A percentile compares a stretch with the other conserved stretches of the same genome.
Evolutionary conservation across 2,113 vertebrate species (phyloP).

Genomic region (Aphyosemion australe): DNA sequence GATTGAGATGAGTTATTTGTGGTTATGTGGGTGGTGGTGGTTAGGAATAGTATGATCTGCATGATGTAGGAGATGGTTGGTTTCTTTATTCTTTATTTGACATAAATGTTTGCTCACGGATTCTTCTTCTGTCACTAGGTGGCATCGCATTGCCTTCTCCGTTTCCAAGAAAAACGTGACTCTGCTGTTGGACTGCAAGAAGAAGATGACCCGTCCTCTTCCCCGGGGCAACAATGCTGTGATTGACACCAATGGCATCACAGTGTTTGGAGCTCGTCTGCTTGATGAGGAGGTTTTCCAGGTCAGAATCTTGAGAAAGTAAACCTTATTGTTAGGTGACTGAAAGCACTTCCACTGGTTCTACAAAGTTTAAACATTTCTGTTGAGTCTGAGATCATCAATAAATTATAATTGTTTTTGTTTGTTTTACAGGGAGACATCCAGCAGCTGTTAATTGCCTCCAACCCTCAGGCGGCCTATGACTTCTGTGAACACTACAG

Average conservation of each 20-base stretch:
- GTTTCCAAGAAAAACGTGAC: conserved; percentile 88
- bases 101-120: conserved; percentile 34
- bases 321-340: background rate
- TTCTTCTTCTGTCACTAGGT: conserved; percentile 74
- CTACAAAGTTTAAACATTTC: background rate
- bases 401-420: background rate
- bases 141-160: conserved; percentile 89
- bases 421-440: conserved; percentile 84
- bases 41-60: background rate
- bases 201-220: conserved; percentile 82
- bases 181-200: conserved; percentile 89
- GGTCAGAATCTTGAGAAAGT: conserved; percentile 68
- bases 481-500: conserved; percentile 89
- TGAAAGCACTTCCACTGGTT: too few species aligned
- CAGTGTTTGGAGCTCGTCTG: conserved; percentile 87
- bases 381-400: background rate
- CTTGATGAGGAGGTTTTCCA: conserved; percentile 90
- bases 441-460: conserved; percentile 86
- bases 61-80: too few species aligned
- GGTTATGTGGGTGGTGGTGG: conserved; percentile 31
- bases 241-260: conserved; percentile 87
- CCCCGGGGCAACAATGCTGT: conserved; percentile 80
- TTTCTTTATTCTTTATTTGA: conserved; percentile 9
- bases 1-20: conserved; percentile 29
- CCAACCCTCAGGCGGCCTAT: conserved; percentile 86